These are phyloP conservation scores for Lepetodrilus schrolli DNA, from an alignment of 2,888 invertebrate genomes.

Conservation along the genomic window DNA sequence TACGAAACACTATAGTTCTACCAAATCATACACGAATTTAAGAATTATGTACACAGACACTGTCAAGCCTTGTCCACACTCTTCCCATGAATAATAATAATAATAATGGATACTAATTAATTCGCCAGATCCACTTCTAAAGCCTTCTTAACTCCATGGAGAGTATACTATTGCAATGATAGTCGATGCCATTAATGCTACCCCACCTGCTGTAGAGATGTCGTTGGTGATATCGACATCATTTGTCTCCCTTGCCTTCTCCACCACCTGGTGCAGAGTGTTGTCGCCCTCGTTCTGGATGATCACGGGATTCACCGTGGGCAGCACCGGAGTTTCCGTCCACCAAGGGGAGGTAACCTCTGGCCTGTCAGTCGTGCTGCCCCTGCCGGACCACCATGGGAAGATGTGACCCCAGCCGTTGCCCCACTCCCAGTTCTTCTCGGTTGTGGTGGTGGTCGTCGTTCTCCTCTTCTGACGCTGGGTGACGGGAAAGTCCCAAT, in stretches of 20 bases:
- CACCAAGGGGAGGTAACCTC: neutral
- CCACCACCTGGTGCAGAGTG: neutral
- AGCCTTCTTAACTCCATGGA: too few relatives aligned
- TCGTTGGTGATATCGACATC: neutral
- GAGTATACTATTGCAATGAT: too few relatives aligned
- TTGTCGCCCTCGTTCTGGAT: slow-evolving; percentile 9
- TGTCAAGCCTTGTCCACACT: too few relatives aligned
- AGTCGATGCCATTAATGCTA: too few relatives aligned
- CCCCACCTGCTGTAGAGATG: neutral
- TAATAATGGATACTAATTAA: too few relatives aligned
- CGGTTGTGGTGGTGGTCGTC: neutral
- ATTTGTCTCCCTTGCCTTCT: neutral
- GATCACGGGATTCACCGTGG: neutral
- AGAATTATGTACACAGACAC: too few relatives aligned
- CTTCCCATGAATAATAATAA: too few relatives aligned
- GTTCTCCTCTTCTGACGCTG: neutral
- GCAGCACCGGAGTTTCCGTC: neutral
- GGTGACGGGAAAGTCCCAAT: slow-evolving; percentile 36
- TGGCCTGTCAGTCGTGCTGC: neutral
- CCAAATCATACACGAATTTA: too few relatives aligned
- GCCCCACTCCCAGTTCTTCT: slow-evolving; percentile 32
- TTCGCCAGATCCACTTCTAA: too few relatives aligned
- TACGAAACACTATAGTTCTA: too few relatives aligned
- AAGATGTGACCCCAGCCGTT: slow-evolving; percentile 36
- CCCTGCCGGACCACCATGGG: slow-evolving; percentile 41